Evolutionary conservation across 2,888 invertebrate genomes (phyloP).

Genomic region (Dichetophora obliterata): DNA sequence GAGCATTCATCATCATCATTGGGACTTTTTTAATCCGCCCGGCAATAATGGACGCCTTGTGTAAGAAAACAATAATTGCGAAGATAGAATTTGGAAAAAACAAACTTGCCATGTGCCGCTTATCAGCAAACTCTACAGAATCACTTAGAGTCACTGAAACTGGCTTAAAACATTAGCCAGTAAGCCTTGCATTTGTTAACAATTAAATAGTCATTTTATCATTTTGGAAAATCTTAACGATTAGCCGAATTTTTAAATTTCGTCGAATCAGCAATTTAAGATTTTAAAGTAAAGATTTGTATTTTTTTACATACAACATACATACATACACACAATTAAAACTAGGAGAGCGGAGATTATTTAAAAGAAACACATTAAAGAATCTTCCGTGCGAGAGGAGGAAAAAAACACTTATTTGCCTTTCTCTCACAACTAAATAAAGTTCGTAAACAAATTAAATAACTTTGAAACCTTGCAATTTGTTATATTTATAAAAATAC

Average conservation of each 20-base stretch:
- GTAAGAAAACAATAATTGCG: slow-evolving; percentile 50
- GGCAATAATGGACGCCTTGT: slow-evolving; percentile 71
- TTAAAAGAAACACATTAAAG: neutral
- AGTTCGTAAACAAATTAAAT: neutral
- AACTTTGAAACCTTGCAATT: neutral
- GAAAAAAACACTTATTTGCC: slow-evolving; percentile 9
- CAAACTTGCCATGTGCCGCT: slow-evolving; percentile 7
- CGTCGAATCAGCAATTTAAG: slow-evolving; percentile 5
- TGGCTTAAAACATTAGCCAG: slow-evolving; percentile 38
- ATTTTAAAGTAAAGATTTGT: slow-evolving; percentile 23
- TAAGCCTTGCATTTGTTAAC: slow-evolving; percentile 60
- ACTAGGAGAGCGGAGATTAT: neutral
- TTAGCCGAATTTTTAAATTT: slow-evolving; percentile 24
- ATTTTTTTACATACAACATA: slow-evolving; percentile 16
- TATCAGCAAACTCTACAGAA: neutral
- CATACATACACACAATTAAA: slow-evolving; percentile 3
- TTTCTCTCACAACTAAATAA: slow-evolving; percentile 14
- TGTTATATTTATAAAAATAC: slow-evolving; percentile 24
- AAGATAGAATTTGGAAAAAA: neutral
- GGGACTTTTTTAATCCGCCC: slow-evolving; percentile 91
- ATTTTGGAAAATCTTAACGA: slow-evolving; percentile 9
- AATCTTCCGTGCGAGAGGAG: neutral
- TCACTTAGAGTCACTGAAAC: slow-evolving; percentile 13
- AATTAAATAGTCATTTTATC: slow-evolving; percentile 53
- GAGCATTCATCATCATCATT: slow-evolving; percentile 84